Base-by-base conservation (phyloP, 2,113 vertebrate genomes). In the Scatophagus argus region DNA sequence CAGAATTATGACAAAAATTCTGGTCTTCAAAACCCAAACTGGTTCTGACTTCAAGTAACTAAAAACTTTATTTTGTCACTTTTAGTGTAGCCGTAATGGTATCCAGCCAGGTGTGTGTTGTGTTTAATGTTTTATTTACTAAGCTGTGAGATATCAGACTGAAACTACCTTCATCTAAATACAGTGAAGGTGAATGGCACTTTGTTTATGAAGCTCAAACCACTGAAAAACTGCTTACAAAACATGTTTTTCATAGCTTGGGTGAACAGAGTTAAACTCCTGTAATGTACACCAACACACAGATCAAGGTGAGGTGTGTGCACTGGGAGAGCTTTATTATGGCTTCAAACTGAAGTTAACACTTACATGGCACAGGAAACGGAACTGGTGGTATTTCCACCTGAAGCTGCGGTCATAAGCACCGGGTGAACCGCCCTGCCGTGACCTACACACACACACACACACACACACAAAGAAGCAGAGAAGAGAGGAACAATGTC, bases 311-410 rank as follows among this genome's bases (percentile, higher is more conserved):
- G 17, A 60, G 4, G 31, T 23, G 41, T 27, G 32, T 21, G 29
- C 9, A 32, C 8, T n/a, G 21, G 19, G 12, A 65, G 9, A 44
- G 25, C 17, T 56, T 47, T n/a, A 19, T 19, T 44, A 41, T 29
- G 36, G 19, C 52, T 55, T 9, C 17, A 27, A 56, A 66, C n/a
- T 13, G 5, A 0, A 44, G 14, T 32, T 38, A 36, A 81, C 69
- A 97, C 97, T 96, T 89, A 99, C 98, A 0, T 99, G 98, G 92
- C 98, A 99, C 52, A 99, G 95, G 93, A 99, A 99, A 69, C 98
- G 97, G 91, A 99, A 99, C 94, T 99, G 98, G 92, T 99, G 97
- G 91, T 98, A 99, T 86, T 99, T 99, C 98, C 98, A 99, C 79
- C 97, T 96, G 91, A 99, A 99, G 90, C 98, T 99, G 61, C 98